A percentile compares a stretch with the other conserved stretches of the same genome.
Conservation (phyloP, 1,140 invertebrate genomes). For the Mya arenaria region DNA sequence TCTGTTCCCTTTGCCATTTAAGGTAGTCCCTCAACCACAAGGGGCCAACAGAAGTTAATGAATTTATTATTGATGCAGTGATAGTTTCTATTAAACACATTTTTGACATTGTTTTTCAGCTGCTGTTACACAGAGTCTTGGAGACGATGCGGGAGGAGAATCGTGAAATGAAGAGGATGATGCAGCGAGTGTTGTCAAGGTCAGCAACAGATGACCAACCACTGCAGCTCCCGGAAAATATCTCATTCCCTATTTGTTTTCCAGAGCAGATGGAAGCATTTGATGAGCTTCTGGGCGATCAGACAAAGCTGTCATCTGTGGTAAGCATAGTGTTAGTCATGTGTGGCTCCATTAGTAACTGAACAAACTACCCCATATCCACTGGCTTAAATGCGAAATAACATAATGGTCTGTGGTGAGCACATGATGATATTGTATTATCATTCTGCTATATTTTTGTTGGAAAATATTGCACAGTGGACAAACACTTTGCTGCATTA, state of each 20-base stretch:
- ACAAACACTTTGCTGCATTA: slow-evolving; percentile 16
- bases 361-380: neutral
- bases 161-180: neutral
- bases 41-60: neutral
- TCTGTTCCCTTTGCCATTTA: no score
- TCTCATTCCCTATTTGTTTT: neutral
- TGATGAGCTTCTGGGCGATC: neutral
- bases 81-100: neutral
- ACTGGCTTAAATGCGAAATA: neutral
- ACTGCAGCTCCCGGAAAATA: neutral
- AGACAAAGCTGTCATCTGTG: neutral
- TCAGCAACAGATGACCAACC: neutral
- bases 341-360: neutral
- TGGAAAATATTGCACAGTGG: slow-evolving; percentile 20
- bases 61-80: neutral
- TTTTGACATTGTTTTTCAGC: neutral
- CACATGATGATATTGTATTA: neutral
- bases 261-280: neutral
- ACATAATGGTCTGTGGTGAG: neutral
- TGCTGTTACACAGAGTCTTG: neutral
- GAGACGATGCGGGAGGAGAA: neutral
- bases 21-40: no score
- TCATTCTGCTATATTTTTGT: neutral
- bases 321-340: neutral
- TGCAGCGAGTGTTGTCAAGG: neutral